A percentile compares a stretch with the other conserved stretches of the same genome.
Conservation (phyloP, 2,113 vertebrate species). For the Strix aluco region DNA sequence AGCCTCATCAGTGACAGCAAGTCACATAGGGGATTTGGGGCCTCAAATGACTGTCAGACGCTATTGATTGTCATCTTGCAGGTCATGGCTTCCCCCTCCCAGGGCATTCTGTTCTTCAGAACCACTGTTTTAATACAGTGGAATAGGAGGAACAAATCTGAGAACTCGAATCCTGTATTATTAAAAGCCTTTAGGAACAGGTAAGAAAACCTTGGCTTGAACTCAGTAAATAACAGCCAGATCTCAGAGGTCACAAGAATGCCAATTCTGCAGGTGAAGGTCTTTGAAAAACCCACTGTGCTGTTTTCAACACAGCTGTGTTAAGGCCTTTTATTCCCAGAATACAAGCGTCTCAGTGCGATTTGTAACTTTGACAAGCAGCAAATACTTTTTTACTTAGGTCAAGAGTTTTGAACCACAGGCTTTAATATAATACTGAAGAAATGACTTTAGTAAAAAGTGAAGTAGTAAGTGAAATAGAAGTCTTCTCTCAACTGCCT, state of each 20-base stretch:
- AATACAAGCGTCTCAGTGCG: not conserved
- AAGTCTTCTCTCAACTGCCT: not conserved
- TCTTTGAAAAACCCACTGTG: not conserved
- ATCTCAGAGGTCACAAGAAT: not conserved
- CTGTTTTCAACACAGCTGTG: not conserved
- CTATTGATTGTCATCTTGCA: not conserved
- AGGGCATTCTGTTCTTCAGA: not conserved
- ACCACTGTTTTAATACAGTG: not conserved
- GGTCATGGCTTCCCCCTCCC: not conserved
- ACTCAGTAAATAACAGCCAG: not conserved
- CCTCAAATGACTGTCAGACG: not conserved
- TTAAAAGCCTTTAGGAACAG: not conserved
- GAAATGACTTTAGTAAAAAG: not conserved
- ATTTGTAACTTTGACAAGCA: not conserved
- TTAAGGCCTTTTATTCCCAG: not conserved
- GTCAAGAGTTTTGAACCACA: not conserved
- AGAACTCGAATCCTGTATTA: not conserved
- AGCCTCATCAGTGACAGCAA: not conserved
- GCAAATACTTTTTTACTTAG: not conserved
- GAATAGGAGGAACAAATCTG: not conserved
- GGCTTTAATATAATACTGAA: not conserved
- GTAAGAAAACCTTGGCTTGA: not conserved
- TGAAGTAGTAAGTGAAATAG: not conserved
- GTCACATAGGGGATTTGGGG: not conserved
- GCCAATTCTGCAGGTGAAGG: not conserved